Percentiles rank a stretch among this genome's conserved stretches.
phyloP scores from a whole-genome alignment of 23 tunicate genomes.

The Halocynthia roretzi region DNA sequence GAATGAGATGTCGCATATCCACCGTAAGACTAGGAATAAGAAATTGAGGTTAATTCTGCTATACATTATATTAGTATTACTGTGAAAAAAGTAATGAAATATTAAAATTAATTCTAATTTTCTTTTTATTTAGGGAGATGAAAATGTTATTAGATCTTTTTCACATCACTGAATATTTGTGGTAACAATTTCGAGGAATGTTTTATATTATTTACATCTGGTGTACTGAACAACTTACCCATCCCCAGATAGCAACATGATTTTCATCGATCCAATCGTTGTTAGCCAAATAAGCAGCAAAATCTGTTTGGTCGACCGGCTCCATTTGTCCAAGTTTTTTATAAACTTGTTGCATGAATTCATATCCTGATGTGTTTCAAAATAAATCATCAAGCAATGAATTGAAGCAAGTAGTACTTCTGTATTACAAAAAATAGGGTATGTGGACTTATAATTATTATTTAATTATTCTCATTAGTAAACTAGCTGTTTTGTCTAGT shows the following conservation, averaged over 20 bases:
- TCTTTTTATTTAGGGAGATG: not conserved
- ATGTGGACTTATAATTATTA: too few relatives aligned
- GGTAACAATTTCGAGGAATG: too few relatives aligned
- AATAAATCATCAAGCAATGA: too few relatives aligned
- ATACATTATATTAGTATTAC: not conserved
- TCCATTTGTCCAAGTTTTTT: slow-evolving; percentile 77
- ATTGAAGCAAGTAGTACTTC: too few relatives aligned
- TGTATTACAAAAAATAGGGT: too few relatives aligned
- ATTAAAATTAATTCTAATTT: not conserved
- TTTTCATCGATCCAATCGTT: slow-evolving; percentile 35
- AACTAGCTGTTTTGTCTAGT: not conserved
- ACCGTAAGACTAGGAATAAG: slow-evolving; percentile 81
- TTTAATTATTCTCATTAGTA: too few relatives aligned
- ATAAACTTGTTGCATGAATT: slow-evolving; percentile 82
- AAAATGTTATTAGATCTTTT: too few relatives aligned
- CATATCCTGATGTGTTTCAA: slow-evolving; percentile 41
- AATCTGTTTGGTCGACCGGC: slow-evolving; percentile 91
- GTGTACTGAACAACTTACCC: slow-evolving; percentile 45
- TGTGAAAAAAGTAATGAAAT: not conserved
- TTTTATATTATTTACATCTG: too few relatives aligned
- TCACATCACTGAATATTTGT: too few relatives aligned
- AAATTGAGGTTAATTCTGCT: too few relatives aligned
- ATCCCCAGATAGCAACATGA: slow-evolving; percentile 87
- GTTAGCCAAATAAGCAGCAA: slow-evolving; percentile 33
- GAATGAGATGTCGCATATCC: slow-evolving; percentile 95